phyloP scores from a whole-genome alignment of 2,888 invertebrate species.

The Orthosia incerta region DNA sequence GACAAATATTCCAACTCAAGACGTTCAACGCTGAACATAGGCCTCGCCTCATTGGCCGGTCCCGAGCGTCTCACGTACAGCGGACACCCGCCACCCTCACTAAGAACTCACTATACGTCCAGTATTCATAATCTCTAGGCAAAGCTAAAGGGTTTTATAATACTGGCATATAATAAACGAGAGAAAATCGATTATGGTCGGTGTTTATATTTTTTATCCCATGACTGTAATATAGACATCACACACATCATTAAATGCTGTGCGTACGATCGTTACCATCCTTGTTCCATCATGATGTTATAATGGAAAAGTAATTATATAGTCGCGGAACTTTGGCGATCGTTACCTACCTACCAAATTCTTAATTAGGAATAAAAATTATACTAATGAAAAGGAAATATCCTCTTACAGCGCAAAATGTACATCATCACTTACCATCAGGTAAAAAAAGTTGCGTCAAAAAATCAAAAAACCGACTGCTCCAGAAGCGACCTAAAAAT shows the following conservation, averaged over 20 bases:
- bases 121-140: background rate
- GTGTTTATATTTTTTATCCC: constrained; percentile 27
- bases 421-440: no score
- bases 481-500: no score
- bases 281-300: constrained; percentile 40
- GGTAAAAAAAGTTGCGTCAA: no score
- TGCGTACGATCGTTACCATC: constrained; percentile 46
- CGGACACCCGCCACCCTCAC: no score
- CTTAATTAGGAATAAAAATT: constrained; percentile 22
- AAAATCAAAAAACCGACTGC: no score
- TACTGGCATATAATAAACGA: constrained; percentile 19
- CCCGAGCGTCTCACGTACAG: no score
- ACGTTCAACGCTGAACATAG: no score
- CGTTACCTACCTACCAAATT: constrained; percentile 28
- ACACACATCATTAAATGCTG: constrained; percentile 48
- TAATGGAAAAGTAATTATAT: constrained; percentile 38
- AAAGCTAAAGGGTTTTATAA: constrained; percentile 8
- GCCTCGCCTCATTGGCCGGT: no score
- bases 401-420: background rate
- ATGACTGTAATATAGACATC: constrained; percentile 52
- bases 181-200: constrained; percentile 31
- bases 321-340: constrained; percentile 39
- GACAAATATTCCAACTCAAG: background rate
- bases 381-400: background rate
- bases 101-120: background rate